phyloP scores from a whole-genome alignment of 2,797 vertebrate genomes.

The Eulemur mongoz region DNA sequence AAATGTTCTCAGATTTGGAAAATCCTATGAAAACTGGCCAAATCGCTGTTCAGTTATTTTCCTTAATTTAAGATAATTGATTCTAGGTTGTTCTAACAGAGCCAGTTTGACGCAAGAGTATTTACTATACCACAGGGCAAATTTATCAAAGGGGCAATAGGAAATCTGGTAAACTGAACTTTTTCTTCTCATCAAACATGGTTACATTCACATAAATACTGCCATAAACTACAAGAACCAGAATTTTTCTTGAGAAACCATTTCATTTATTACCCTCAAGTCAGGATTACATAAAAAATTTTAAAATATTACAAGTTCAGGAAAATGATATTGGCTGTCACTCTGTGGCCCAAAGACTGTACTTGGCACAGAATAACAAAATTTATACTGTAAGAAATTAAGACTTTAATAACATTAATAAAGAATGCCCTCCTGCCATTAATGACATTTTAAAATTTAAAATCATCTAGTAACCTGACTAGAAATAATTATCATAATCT shows the following conservation, averaged over 20 bases:
- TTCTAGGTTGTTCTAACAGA: neutral
- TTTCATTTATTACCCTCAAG: constrained; percentile 22
- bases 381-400: neutral
- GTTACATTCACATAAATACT: neutral
- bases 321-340: neutral
- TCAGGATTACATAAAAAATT: neutral
- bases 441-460: constrained; percentile 14
- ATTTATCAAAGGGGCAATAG: neutral
- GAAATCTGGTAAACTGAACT: neutral
- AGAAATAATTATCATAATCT: neutral
- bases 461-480: neutral
- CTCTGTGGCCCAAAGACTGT: neutral
- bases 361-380: neutral
- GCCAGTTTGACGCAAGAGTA: neutral
- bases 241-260: neutral
- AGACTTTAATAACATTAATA: neutral
- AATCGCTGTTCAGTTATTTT: neutral
- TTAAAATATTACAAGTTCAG: neutral
- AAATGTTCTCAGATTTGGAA: constrained; percentile 51
- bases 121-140: neutral
- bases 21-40: constrained; percentile 35
- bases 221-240: neutral
- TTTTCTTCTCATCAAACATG: neutral
- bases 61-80: neutral
- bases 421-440: neutral